Conservation (phyloP, 2,888 invertebrate genomes). For the Anthrax anthrax region DNA sequence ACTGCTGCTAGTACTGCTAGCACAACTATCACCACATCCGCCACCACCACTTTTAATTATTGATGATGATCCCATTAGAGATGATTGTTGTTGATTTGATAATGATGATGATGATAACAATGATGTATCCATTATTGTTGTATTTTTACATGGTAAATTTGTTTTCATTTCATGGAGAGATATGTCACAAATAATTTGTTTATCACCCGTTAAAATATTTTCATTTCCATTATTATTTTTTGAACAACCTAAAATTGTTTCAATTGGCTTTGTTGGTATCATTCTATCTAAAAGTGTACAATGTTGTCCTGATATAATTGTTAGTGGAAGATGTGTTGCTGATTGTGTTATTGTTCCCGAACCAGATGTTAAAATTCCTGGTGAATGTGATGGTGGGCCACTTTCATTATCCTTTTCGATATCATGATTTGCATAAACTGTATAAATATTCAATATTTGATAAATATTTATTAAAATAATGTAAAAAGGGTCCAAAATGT, state of each 20-base stretch:
- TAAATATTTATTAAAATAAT: not conserved
- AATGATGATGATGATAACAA: not conserved
- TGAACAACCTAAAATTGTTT: constrained; percentile 8
- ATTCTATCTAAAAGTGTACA: not conserved
- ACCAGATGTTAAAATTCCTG: constrained; percentile 14
- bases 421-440: constrained; percentile 33
- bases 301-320: constrained; percentile 2
- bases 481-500: not conserved
- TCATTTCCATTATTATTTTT: not conserved
- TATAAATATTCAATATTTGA: not conserved
- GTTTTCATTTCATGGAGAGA: constrained; percentile 9
- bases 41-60: not conserved
- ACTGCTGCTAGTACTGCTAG: constrained; percentile 20
- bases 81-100: not conserved
- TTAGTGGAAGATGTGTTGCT: constrained; percentile 1
- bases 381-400: constrained; percentile 17
- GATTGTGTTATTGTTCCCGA: not conserved
- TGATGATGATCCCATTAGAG: not conserved
- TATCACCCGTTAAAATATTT: constrained; percentile 7
- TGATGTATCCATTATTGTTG: too few species aligned
- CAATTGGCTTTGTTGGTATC: constrained; percentile 2
- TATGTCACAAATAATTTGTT: constrained; percentile 7
- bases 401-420: constrained; percentile 32
- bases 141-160: not conserved
- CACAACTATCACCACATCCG: constrained; percentile 1